These are phyloP conservation scores for Enhydra lutris DNA, from an alignment of 2,113 vertebrate genomes.

Conservation along the genomic window DNA sequence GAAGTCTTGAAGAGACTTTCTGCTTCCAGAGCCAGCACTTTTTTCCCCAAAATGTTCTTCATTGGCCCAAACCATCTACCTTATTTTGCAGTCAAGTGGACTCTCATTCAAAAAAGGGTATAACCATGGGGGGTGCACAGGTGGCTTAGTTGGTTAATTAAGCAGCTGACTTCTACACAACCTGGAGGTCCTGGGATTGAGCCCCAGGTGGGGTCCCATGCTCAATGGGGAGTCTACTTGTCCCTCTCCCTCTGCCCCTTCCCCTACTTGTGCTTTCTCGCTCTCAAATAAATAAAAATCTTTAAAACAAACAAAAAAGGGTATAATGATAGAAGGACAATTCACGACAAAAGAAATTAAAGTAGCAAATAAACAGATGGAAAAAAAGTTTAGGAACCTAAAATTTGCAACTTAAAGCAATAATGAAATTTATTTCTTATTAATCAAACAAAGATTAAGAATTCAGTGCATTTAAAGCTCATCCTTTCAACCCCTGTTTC, in stretches of 20 bases:
- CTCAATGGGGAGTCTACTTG: neutral
- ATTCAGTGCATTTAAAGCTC: neutral
- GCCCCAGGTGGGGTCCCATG: neutral
- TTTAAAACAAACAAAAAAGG: neutral
- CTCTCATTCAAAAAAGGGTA: neutral
- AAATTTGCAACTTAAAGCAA: constrained; percentile 5
- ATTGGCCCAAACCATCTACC: neutral
- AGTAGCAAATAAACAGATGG: neutral
- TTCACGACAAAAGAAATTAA: neutral
- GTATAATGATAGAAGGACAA: neutral
- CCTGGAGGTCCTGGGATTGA: neutral
- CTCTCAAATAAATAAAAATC: neutral
- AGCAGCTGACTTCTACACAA: neutral
- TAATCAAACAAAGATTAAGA: neutral
- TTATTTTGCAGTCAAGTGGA: neutral
- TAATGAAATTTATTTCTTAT: neutral
- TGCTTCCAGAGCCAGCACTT: neutral
- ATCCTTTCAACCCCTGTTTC: neutral
- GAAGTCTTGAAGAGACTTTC: neutral
- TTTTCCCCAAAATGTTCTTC: neutral
- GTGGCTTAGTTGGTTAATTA: neutral
- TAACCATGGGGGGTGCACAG: neutral
- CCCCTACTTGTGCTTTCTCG: neutral
- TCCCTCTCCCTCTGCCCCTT: neutral
- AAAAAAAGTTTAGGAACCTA: neutral